Conservation (phyloP, 2,113 vertebrate species). For the Chaetodon trifascialis region DNA sequence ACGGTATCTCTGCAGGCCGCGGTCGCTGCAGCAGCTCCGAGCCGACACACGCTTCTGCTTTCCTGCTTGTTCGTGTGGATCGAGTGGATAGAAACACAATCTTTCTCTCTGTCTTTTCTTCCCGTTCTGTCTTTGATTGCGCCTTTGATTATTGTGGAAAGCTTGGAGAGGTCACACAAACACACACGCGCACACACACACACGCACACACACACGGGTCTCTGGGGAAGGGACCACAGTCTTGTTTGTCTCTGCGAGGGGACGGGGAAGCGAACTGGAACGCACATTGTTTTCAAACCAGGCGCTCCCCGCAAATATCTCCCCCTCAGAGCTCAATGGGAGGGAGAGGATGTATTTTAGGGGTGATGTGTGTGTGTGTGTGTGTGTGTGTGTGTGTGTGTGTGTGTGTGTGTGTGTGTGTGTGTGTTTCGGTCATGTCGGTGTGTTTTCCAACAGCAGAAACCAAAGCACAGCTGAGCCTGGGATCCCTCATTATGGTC, state of each 20-base stretch:
- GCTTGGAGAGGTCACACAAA: background rate
- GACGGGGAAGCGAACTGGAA: constrained; percentile 57
- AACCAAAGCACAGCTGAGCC: constrained; percentile 36
- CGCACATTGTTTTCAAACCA: constrained; percentile 80
- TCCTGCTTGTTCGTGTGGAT: background rate
- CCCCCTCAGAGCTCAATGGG: constrained; percentile 63
- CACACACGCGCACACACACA: constrained; percentile 25
- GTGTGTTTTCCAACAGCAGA: constrained; percentile 47
- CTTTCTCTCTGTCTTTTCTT: background rate
- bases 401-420: too few relatives aligned
- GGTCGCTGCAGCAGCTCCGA: constrained; percentile 9
- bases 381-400: constrained; percentile 9
- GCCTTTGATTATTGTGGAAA: constrained; percentile 64
- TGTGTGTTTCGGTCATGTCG: constrained; percentile 34
- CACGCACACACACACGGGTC: constrained; percentile 38
- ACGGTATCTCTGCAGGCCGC: background rate
- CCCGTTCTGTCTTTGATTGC: constrained; percentile 49
- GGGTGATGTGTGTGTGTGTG: constrained; percentile 33
- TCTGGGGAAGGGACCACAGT: constrained; percentile 66
- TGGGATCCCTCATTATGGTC: constrained; percentile 13
- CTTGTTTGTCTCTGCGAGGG: constrained; percentile 66
- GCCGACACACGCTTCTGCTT: background rate
- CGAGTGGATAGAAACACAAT: background rate
- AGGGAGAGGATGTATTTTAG: constrained; percentile 40
- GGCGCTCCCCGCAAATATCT: constrained; percentile 72